Percentiles rank a stretch among this genome's conserved stretches.
Evolutionary conservation across 2,113 vertebrate species (phyloP).

Genomic region (Vidua chalybeata): DNA sequence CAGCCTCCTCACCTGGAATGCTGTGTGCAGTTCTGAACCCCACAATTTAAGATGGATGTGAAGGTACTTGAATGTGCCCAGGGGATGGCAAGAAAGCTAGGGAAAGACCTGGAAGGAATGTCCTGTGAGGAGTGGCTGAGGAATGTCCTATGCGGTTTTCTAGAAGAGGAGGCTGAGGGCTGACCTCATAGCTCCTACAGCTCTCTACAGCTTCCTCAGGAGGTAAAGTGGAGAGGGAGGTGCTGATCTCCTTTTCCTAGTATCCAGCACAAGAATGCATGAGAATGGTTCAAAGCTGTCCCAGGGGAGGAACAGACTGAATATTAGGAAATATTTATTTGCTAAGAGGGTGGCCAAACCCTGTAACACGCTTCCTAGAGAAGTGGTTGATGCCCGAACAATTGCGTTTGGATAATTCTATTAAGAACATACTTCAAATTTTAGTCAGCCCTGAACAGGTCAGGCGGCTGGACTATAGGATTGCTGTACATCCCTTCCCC

Average conservation of each 20-base stretch:
- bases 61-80: background rate
- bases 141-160: background rate
- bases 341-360: background rate
- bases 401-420: background rate
- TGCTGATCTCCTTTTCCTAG: background rate
- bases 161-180: background rate
- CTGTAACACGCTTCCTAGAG: background rate
- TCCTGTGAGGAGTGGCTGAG: fast-evolving
- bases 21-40: background rate
- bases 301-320: background rate
- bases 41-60: background rate
- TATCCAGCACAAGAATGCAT: fast-evolving
- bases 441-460: background rate
- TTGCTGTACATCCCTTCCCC: fast-evolving
- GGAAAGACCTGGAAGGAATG: background rate
- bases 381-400: fast-evolving
- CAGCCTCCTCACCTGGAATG: fast-evolving
- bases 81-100: background rate
- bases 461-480: background rate
- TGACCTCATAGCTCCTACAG: background rate
- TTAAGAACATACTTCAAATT: background rate
- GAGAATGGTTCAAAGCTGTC: background rate
- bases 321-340: background rate
- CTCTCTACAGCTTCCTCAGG: background rate
- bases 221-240: background rate